These are phyloP conservation scores for Sebastes jordani DNA, from an alignment of 2,797 vertebrate genomes.

Conservation along the genomic window DNA sequence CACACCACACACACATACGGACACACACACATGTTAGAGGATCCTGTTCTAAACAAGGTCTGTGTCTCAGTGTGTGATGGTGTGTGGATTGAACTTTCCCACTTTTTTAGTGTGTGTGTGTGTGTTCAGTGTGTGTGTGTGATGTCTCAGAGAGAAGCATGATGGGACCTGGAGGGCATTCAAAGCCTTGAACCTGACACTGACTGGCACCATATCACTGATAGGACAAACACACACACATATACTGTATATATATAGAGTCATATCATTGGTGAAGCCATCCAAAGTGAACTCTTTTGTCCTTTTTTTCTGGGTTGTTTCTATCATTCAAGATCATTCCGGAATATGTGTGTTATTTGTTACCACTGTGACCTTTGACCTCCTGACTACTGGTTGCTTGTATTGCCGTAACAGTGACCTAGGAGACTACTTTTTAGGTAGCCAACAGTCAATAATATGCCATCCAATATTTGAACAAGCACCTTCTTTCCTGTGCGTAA, in stretches of 20 bases:
- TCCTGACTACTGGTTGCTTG: background rate
- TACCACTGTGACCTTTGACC: background rate
- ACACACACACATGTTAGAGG: conserved; percentile 3
- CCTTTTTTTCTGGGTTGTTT: background rate
- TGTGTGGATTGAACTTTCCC: conserved; percentile 45
- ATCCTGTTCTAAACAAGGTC: conserved; percentile 48
- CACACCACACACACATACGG: conserved; percentile 68
- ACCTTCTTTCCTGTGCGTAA: background rate
- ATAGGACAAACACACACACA: conserved; percentile 1
- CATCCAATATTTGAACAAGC: background rate
- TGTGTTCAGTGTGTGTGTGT: conserved; percentile 1
- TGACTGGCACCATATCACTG: conserved; percentile 30
- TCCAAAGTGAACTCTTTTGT: background rate
- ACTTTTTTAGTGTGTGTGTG: background rate
- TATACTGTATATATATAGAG: background rate
- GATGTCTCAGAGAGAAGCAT: background rate
- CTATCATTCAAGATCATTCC: background rate
- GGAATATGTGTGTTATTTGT: background rate
- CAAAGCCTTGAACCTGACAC: conserved; percentile 18
- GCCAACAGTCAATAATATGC: background rate
- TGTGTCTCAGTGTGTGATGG: conserved; percentile 37
- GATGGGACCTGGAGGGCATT: conserved; percentile 37
- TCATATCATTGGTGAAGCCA: background rate
- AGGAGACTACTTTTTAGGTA: background rate
- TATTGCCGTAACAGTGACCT: background rate